Conservation (phyloP, 2,888 invertebrate genomes). For the Sarcophaga subvicina region DNA sequence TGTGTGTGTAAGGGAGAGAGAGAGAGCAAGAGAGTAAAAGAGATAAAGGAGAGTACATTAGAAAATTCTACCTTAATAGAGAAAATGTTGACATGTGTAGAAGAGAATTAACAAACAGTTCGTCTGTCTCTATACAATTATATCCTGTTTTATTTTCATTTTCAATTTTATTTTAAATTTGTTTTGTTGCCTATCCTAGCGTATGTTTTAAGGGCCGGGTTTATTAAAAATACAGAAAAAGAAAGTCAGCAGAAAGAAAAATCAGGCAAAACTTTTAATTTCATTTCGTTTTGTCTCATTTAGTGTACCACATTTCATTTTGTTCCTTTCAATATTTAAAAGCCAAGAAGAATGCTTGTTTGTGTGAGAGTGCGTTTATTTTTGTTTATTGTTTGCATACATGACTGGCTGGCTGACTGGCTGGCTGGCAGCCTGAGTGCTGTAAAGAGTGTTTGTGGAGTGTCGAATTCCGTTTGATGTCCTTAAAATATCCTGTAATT, state of each 20-base stretch:
- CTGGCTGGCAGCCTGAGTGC: not conserved
- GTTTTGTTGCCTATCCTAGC: not conserved
- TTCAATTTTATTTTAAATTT: not conserved
- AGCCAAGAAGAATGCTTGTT: slow-evolving; percentile 3
- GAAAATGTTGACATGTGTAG: slow-evolving; percentile 46
- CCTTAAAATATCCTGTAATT: slow-evolving; percentile 63
- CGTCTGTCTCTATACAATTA: not conserved
- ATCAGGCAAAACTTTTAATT: not conserved
- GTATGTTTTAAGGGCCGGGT: slow-evolving; percentile 28
- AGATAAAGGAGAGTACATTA: not conserved
- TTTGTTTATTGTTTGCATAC: not conserved
- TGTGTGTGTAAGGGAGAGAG: not conserved
- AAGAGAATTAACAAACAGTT: not conserved
- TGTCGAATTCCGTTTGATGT: slow-evolving; percentile 52
- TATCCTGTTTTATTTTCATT: slow-evolving; percentile 31
- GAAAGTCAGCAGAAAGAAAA: not conserved
- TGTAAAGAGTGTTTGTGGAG: slow-evolving; percentile 34
- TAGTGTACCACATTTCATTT: not conserved
- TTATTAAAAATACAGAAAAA: slow-evolving; percentile 10
- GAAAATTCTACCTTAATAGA: slow-evolving; percentile 14
- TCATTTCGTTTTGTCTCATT: not conserved
- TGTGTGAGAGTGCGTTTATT: slow-evolving; percentile 4
- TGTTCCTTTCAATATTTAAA: not conserved
- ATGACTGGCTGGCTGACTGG: slow-evolving; percentile 1
- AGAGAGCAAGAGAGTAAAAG: not conserved